Conservation (phyloP, 2,888 invertebrate genomes). For the Hypercompe scribonia region DNA sequence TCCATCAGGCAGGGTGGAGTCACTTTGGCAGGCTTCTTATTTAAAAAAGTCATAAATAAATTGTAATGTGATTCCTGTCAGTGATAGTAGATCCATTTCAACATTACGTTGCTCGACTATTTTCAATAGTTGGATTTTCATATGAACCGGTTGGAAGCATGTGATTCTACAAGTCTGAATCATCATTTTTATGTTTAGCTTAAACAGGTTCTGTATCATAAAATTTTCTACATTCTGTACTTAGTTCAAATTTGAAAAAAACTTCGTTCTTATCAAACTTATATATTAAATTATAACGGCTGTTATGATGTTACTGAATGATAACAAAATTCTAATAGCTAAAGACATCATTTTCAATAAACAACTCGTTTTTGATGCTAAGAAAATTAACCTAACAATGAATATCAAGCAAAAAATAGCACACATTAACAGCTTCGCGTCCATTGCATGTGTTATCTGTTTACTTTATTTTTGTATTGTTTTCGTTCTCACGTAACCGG, state of each 20-base stretch:
- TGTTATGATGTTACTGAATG: not conserved
- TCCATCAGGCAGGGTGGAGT: no score
- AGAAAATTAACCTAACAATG: constrained; percentile 8
- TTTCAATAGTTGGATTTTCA: not conserved
- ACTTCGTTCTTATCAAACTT: not conserved
- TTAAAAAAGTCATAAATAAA: no score
- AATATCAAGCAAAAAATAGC: constrained; percentile 2
- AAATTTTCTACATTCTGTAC: no score
- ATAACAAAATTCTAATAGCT: not conserved
- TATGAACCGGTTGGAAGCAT: not conserved
- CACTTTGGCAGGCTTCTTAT: no score
- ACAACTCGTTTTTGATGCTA: not conserved
- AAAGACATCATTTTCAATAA: not conserved
- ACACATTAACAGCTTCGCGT: constrained; percentile 1
- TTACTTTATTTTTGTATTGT: constrained; percentile 13
- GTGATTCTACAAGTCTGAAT: no score
- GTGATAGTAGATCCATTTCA: not conserved
- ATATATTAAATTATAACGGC: not conserved
- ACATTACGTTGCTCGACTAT: not conserved
- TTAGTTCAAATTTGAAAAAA: not conserved
- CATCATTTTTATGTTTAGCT: no score
- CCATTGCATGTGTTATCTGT: not conserved
- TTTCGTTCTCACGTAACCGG: constrained; percentile 15
- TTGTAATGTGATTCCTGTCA: no score
- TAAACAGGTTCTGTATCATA: no score